Percentiles rank a stretch among this genome's conserved stretches.
These are phyloP conservation scores for Trematocara macrostoma DNA, from an alignment of 2,113 vertebrate species.

Conservation along the genomic window DNA sequence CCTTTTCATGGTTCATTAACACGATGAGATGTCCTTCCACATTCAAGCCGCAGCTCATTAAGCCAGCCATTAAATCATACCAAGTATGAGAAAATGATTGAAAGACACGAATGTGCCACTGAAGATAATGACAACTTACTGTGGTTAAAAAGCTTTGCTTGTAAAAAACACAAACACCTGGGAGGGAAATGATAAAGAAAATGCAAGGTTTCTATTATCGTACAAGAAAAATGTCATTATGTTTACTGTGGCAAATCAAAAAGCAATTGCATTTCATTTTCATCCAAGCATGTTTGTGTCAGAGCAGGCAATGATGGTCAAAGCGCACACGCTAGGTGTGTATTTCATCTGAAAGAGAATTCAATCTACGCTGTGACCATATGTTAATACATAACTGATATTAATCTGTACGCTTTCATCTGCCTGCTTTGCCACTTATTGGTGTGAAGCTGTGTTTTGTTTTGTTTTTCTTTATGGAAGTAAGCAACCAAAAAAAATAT, in stretches of 20 bases:
- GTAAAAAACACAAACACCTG: slow-evolving; percentile 44
- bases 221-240: slow-evolving; percentile 52
- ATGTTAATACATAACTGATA: slow-evolving; percentile 40
- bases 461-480: not conserved
- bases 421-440: slow-evolving; percentile 6
- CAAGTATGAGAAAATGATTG: slow-evolving; percentile 67
- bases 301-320: not conserved
- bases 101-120: slow-evolving; percentile 49
- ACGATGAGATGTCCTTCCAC: slow-evolving; percentile 69
- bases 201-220: slow-evolving; percentile 52
- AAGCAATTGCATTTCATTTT: slow-evolving; percentile 48
- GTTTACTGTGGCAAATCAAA: slow-evolving; percentile 59
- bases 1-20: slow-evolving; percentile 78
- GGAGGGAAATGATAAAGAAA: slow-evolving; percentile 54
- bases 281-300: slow-evolving; percentile 13
- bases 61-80: slow-evolving; percentile 46
- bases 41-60: slow-evolving; percentile 78
- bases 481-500: not conserved
- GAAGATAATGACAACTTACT: slow-evolving; percentile 46
- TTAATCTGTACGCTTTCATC: slow-evolving; percentile 40
- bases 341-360: slow-evolving; percentile 30
- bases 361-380: slow-evolving; percentile 44
- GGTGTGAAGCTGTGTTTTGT: not conserved
- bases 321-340: not conserved
- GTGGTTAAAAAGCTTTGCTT: slow-evolving; percentile 42